Base-by-base conservation (phyloP, 2,113 vertebrate species). In the Tiliqua scincoides region DNA sequence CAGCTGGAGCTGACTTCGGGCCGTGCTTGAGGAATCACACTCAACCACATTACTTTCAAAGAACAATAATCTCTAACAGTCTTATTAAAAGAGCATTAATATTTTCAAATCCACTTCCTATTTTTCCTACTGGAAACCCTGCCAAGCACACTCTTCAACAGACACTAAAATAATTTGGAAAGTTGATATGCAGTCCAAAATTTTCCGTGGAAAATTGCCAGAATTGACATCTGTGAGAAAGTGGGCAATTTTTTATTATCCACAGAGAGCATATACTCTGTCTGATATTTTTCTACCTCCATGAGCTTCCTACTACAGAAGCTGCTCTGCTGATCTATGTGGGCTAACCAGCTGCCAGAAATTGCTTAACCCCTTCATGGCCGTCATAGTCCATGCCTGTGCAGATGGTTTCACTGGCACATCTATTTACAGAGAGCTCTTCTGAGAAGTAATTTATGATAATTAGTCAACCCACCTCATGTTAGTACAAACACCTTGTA, bases 221-320 rank as follows among this genome's bases (percentile, higher is more conserved):
- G 96, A 95, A 95, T 95, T 40, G 95, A 97, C 97, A 97, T 97
- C 97, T 97, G 97, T 96, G 96, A 96, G 94, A 96, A 97, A 96
- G 95, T 96, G 95, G 96, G 95, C 95, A 95, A 96, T 96, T 97
- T 74, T 96, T 96, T 96, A 96, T 96, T 95, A 96, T 96, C 94
- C 95, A 92, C 94, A 95, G 95, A 97, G 95, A 96, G 95, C 90
- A 88, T 94, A 93, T 89, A 95, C 95, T 93, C 37, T 0, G 94
- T 90, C 93, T 78, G 91, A 93, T 95, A 92, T 94, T 94, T 62
- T 94, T 94, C 94, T 95, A 95, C 95, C 95, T 96, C 94, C 87
- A 93, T 87, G 89, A 89, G 91, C 94, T 92, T 94, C 92, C 89
- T 94, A 87, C 85, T 88, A 90, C 89, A 93, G 89, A 91, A 93